phyloP scores from a whole-genome alignment of 1,140 invertebrate genomes.

The Amyelois transitella region DNA sequence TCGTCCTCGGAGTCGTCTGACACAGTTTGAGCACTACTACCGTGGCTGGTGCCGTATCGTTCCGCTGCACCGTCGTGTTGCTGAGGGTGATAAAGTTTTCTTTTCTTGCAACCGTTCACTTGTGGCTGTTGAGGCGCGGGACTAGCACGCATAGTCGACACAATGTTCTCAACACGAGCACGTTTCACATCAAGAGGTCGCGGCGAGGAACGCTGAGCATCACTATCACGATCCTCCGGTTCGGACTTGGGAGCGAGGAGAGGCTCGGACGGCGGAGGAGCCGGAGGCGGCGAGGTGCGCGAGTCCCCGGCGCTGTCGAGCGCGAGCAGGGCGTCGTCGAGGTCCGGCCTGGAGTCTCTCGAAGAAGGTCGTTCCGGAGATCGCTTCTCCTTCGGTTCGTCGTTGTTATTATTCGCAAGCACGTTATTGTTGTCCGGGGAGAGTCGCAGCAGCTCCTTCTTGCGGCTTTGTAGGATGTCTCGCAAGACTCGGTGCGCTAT shows the following conservation, averaged over 20 bases:
- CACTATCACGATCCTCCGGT: conserved; percentile 77
- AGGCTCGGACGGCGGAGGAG: conserved; percentile 77
- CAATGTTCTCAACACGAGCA: conserved; percentile 94
- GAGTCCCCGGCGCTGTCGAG: conserved; percentile 81
- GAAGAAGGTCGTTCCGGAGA: conserved; percentile 78
- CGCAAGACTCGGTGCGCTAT: conserved; percentile 87
- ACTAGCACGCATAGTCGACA: conserved; percentile 91
- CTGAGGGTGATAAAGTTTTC: conserved; percentile 97
- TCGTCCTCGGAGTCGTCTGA: conserved; percentile 84
- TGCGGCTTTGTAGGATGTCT: conserved; percentile 87
- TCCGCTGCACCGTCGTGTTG: conserved; percentile 87
- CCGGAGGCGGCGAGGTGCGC: conserved; percentile 81
- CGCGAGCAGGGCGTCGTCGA: conserved; percentile 75
- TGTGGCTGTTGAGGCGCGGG: conserved; percentile 82
- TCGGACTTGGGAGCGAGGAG: conserved; percentile 78
- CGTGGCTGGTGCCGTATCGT: conserved; percentile 76
- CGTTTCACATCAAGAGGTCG: conserved; percentile 86
- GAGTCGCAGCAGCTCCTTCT: conserved; percentile 82
- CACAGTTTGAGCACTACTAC: conserved; percentile 70
- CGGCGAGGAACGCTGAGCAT: conserved; percentile 74
- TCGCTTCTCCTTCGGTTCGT: conserved; percentile 78
- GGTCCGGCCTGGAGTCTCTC: conserved; percentile 72
- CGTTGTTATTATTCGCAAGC: conserved; percentile 76
- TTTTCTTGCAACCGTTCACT: conserved; percentile 95
- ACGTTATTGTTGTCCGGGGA: conserved; percentile 76